A percentile compares a stretch with the other conserved stretches of the same genome.
phyloP scores from a whole-genome alignment of 1,140 invertebrate genomes.

The Drosophila equinoxialis region DNA sequence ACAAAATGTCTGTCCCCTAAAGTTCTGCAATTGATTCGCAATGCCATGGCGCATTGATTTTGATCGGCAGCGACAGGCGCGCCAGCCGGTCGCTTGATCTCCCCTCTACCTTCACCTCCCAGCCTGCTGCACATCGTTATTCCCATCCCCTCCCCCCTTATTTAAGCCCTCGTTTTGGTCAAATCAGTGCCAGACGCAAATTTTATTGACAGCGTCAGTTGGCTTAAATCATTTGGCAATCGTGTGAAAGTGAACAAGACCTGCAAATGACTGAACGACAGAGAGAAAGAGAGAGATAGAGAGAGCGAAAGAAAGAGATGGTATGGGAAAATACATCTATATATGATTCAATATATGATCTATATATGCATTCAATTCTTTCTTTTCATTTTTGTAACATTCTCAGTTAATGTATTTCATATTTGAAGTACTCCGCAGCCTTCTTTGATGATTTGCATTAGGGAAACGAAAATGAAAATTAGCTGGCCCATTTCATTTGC shows the following conservation, averaged over 20 bases:
- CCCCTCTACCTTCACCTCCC: not conserved
- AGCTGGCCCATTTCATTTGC: slow-evolving; percentile 68
- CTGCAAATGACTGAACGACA: not conserved
- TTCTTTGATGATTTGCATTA: not conserved
- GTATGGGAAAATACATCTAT: too few species aligned
- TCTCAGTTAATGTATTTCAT: too few species aligned
- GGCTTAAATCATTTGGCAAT: slow-evolving; percentile 68
- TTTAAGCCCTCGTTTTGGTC: slow-evolving; percentile 14
- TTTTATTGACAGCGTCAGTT: slow-evolving; percentile 78
- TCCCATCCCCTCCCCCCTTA: not conserved
- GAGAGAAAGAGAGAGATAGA: not conserved
- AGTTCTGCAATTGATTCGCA: slow-evolving; percentile 72
- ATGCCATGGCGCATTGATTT: slow-evolving; percentile 76
- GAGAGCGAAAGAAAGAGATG: not conserved
- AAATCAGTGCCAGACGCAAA: slow-evolving; percentile 71
- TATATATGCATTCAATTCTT: too few species aligned
- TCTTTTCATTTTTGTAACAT: too few species aligned
- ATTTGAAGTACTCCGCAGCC: too few species aligned
- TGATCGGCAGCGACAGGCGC: slow-evolving; percentile 76
- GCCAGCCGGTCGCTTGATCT: slow-evolving; percentile 41
- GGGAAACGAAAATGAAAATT: slow-evolving; percentile 35
- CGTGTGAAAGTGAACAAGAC: slow-evolving; percentile 56
- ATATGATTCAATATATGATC: too few species aligned
- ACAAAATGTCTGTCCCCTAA: not conserved
- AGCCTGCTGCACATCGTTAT: not conserved